These are phyloP conservation scores for Arothron firmamentum DNA, from an alignment of 2,113 vertebrate genomes.

Conservation along the genomic window DNA sequence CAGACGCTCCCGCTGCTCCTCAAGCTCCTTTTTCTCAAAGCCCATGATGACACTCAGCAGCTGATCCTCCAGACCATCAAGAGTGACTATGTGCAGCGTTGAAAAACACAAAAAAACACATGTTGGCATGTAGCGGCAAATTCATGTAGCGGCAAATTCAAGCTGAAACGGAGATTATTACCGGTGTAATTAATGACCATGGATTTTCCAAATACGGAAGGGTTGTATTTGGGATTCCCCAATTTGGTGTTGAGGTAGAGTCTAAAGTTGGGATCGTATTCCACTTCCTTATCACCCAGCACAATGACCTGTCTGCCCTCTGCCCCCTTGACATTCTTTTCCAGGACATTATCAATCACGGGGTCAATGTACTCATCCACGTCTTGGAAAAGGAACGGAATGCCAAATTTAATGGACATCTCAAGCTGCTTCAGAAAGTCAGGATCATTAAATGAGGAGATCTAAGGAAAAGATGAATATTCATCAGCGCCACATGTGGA, in stretches of 20 bases:
- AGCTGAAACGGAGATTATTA: conserved; percentile 58
- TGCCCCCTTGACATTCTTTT: conserved; percentile 83
- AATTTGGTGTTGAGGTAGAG: conserved; percentile 94
- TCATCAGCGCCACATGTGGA: background rate
- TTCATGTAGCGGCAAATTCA: background rate
- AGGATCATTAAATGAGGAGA: conserved; percentile 91
- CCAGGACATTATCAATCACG: conserved; percentile 90
- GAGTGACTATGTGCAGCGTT: conserved; percentile 77
- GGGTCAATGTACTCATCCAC: conserved; percentile 97
- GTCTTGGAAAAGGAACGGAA: conserved; percentile 89
- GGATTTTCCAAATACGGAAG: conserved; percentile 92
- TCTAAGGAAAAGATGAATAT: conserved; percentile 61
- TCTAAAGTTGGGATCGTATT: conserved; percentile 90
- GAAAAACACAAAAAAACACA: background rate
- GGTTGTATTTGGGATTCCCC: conserved; percentile 87
- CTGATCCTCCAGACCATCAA: conserved; percentile 96
- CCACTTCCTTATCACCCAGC: conserved; percentile 92
- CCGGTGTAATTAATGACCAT: conserved; percentile 98
- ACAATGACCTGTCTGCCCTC: conserved; percentile 84
- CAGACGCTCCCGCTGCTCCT: conserved; percentile 86
- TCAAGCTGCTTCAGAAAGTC: conserved; percentile 94
- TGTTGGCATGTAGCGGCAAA: background rate
- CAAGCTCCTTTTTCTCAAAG: conserved; percentile 86
- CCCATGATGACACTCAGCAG: conserved; percentile 90
- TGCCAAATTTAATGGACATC: conserved; percentile 91